Evolutionary conservation across 2,113 vertebrate species (phyloP), one percentile per base, ranked within the genome.

Genomic region (Hemiprocne comata): DNA sequence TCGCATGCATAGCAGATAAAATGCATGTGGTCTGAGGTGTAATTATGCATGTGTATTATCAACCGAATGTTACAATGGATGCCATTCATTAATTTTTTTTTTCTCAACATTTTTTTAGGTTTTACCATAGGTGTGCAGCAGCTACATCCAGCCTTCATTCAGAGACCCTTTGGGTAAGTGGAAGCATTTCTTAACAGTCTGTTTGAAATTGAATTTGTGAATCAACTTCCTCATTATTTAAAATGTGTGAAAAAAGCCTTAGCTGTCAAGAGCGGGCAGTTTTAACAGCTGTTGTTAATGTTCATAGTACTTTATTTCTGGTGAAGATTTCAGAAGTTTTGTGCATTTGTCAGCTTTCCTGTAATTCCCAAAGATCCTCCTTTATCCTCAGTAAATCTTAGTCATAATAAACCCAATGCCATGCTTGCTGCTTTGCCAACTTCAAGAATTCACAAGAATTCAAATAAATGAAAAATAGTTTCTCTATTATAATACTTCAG

Each of bases 161-260:
- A 99, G 98, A 98, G 99, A 97, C 98, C 99, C 64, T 99, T 99
- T 82, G 99, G 99, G 99, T 99, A 98, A 99, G 99, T 98, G 89
- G 28, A 50, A 28, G 20, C 42, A 66, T 77, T 94, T 58, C 76
- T 90, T 94, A 89, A 51, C 29, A 44, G 70, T 53, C 58, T 57
- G 54, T 79, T 92, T 88, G 84, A 90, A 85, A 69, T 62, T n/a
- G 48, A 51, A 88, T 81, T 89, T 29, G 11, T 69, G 12, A 94
- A 57, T 67, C 78, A 28, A 71, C 76, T 94, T 95, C 69, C 79
- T 80, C 57, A 8, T 71, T 79, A 75, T 91, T 92, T 84, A 46
- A 81, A 85, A 85, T 28, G 69, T 5, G 8, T 81, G 91, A 58
- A 66, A 55, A 67, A 38, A 71, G 20, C 42, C 24, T 50, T 24